Conservation (phyloP, 2,797 vertebrate genomes). For the Anolis apletophallus region DNA sequence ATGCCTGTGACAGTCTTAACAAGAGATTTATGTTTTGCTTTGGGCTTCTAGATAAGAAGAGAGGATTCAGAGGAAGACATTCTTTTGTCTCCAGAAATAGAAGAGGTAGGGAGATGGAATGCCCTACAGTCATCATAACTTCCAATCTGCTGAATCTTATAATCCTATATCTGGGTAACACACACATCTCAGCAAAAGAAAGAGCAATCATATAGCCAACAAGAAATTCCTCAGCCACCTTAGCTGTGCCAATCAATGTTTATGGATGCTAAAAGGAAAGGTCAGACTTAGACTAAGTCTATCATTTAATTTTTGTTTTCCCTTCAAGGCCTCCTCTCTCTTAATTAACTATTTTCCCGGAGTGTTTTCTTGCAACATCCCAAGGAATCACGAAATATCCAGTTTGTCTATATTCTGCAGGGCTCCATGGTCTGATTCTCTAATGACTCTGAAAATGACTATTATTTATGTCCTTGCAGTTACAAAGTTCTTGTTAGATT, state of each 20-base stretch:
- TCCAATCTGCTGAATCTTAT: conserved; percentile 15
- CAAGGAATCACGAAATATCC: neutral
- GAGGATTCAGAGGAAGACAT: neutral
- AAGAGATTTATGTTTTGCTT: neutral
- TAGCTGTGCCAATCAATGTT: conserved; percentile 25
- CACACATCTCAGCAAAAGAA: conserved; percentile 38
- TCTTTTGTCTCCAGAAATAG: conserved; percentile 27
- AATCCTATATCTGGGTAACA: conserved; percentile 21
- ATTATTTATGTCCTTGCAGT: neutral
- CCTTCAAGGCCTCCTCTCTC: neutral
- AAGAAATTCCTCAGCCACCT: neutral
- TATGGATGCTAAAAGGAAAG: conserved; percentile 17
- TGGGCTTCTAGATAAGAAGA: neutral
- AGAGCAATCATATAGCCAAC: neutral
- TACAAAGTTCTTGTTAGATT: neutral
- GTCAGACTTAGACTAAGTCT: neutral
- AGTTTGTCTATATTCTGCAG: neutral
- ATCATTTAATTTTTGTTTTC: conserved; percentile 36
- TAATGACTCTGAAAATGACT: neutral
- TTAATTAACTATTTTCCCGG: conserved; percentile 25
- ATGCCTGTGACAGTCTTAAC: neutral
- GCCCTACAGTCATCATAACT: neutral
- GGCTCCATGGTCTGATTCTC: neutral
- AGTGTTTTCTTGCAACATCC: conserved; percentile 18
- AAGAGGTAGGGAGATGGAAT: conserved; percentile 21